These are phyloP conservation scores for Athrips mouffetella DNA, from an alignment of 2,888 invertebrate species.

Conservation along the genomic window DNA sequence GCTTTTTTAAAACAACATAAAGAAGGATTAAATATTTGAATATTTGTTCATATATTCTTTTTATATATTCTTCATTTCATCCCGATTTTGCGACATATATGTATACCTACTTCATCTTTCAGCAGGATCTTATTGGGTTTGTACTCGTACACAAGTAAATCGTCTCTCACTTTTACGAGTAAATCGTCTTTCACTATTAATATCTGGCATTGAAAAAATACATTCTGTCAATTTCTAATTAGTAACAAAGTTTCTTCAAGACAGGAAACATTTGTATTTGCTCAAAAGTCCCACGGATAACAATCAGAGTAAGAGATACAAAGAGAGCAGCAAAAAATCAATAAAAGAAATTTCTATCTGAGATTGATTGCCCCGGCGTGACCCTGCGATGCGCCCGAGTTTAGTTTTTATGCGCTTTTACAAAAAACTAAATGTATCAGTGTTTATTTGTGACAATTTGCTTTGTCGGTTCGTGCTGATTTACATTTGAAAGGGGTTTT, in stretches of 20 bases:
- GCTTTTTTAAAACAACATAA: too few species aligned
- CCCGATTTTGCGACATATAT: too few species aligned
- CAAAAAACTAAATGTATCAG: slow-evolving; percentile 71
- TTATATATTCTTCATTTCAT: too few species aligned
- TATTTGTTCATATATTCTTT: too few species aligned
- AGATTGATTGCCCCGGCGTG: slow-evolving; percentile 75
- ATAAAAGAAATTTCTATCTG: slow-evolving; percentile 68
- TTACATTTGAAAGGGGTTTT: slow-evolving; percentile 75
- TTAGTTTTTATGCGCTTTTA: slow-evolving; percentile 67
- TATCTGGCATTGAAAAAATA: too few species aligned
- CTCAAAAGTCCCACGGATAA: slow-evolving; percentile 59
- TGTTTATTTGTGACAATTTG: slow-evolving; percentile 79
- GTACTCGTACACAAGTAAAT: too few species aligned
- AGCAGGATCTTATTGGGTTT: too few species aligned
- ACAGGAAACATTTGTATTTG: slow-evolving; percentile 49
- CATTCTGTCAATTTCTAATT: neutral
- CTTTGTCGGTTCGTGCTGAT: slow-evolving; percentile 76
- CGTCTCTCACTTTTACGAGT: too few species aligned
- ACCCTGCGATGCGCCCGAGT: slow-evolving; percentile 65
- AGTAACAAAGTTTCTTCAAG: slow-evolving; percentile 17
- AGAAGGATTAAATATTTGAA: too few species aligned
- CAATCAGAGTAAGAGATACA: slow-evolving; percentile 57
- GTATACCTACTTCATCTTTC: too few species aligned
- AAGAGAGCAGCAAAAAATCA: slow-evolving; percentile 52
- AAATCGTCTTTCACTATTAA: too few species aligned